A percentile compares a stretch with the other conserved stretches of the same genome.
These are phyloP conservation scores for Cordylochernes scorpioides DNA, from an alignment of 2,888 invertebrate genomes.

Conservation along the genomic window DNA sequence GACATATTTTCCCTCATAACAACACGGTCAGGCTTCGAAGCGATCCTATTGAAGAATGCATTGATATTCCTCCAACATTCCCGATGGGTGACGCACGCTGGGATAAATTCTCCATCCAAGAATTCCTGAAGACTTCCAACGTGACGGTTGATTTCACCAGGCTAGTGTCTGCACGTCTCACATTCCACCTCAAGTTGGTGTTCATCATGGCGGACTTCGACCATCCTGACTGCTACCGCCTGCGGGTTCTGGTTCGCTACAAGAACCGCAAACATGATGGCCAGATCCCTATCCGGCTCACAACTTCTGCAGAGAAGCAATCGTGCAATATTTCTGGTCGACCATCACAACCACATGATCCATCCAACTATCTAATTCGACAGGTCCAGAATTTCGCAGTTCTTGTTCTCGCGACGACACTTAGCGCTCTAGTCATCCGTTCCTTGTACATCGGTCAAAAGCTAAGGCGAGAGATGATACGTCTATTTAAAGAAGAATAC, in stretches of 20 bases:
- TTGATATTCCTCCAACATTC: conserved; percentile 5
- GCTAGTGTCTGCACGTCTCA: conserved; percentile 40
- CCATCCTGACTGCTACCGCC: conserved; percentile 70
- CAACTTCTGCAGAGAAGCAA: conserved; percentile 45
- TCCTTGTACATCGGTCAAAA: conserved; percentile 69
- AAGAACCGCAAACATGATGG: conserved; percentile 84
- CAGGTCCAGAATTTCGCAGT: conserved; percentile 19
- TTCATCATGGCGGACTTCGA: conserved; percentile 60
- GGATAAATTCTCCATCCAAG: conserved; percentile 22
- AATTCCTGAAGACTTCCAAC: conserved; percentile 32
- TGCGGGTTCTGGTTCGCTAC: conserved; percentile 40
- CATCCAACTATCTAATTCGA: conserved; percentile 5
- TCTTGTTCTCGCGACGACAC: conserved; percentile 28
- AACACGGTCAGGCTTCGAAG: conserved; percentile 66
- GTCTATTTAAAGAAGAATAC: conserved; percentile 35
- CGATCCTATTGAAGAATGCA: conserved; percentile 31
- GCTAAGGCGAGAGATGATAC: conserved; percentile 29
- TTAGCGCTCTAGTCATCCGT: conserved; percentile 56
- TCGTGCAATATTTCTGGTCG: conserved; percentile 46
- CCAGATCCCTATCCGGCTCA: conserved; percentile 53
- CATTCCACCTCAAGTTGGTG: conserved; percentile 58
- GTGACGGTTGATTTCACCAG: conserved; percentile 47
- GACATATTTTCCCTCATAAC: conserved; percentile 58
- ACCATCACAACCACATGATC: conserved; percentile 26
- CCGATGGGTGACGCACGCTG: conserved; percentile 11